Base-by-base conservation (phyloP, 2,888 invertebrate genomes). In the Archaeoteleia sp. region DNA sequence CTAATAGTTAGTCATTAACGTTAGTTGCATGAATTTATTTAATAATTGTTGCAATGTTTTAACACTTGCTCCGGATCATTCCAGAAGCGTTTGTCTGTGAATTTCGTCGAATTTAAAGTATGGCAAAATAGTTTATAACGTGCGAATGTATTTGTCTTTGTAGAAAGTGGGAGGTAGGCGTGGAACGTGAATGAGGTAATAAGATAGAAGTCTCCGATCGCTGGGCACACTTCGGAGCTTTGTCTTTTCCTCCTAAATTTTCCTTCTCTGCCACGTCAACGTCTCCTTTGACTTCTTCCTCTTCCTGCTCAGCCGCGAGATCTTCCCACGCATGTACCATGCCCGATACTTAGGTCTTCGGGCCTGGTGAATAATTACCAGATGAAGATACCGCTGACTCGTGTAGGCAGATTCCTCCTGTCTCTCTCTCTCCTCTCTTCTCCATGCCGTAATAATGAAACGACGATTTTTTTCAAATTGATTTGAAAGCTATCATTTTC, bases 261-360 rank as follows among this genome's bases (percentile, higher is more conserved):
- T 45, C 48, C 60, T 62, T 63, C 60, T 57, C 57, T 66, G 54
- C 55, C 48, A 57, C 70, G 54, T 67, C 61, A 48, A 46, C 57
- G 20, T 62, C 62, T 37, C 53, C 29, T 27, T 54, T 34, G 35
- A 39, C 55, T 73, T 73, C 76, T 77, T 76, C 75, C 76, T 78
- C 74, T 74, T 70, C 63, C 65, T 60, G 66, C 62, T 63, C 39
- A 32, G 46, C 54, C 71, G 67, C 63, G 70, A 77, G 75, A 80
- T 77, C 79, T 79, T 80, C 79, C 79, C 79, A 79, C 79, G 77
- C 80, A 79, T 74, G 77, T 75, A 75, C 75, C 72, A 66, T 45
- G 60, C 67, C 70, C 67, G 62, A 70, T 65, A 74, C 73, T 70
- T 67, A 39, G 69, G 51, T 73, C 69, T 61, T 67, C 61, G 61